Evolutionary conservation across 2,797 vertebrate genomes (phyloP).

Genomic region (Hapalemur alaotrensis): DNA sequence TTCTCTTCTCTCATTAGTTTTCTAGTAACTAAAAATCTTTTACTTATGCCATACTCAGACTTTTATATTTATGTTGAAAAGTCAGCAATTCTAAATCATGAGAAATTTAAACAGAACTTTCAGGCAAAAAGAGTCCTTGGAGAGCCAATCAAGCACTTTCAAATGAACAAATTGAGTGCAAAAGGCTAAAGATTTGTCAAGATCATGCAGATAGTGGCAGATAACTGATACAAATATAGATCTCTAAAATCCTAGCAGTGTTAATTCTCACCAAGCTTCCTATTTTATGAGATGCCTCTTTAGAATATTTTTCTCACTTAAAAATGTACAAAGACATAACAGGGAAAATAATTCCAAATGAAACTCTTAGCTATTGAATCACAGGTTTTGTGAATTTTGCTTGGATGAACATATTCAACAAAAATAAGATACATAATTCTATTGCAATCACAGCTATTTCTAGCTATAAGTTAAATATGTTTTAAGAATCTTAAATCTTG

Average conservation of each 20-base stretch:
- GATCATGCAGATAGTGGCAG: not conserved
- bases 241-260: not conserved
- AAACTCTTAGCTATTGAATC: not conserved
- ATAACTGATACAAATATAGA: not conserved
- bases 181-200: not conserved
- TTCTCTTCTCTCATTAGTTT: not conserved
- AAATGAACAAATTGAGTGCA: not conserved
- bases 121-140: not conserved
- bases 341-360: not conserved
- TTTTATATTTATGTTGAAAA: not conserved
- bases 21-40: slow-evolving; percentile 22
- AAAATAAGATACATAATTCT: not conserved
- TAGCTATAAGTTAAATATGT: not conserved
- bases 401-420: not conserved
- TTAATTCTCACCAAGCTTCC: not conserved
- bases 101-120: slow-evolving; percentile 23
- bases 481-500: slow-evolving; percentile 15
- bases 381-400: not conserved
- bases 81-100: slow-evolving; percentile 5
- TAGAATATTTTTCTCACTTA: not conserved
- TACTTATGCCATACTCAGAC: not conserved
- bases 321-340: not conserved
- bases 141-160: not conserved
- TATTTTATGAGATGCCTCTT: not conserved
- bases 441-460: not conserved